phyloP scores from a whole-genome alignment of 2,113 vertebrate species.

The Sardina pilchardus region DNA sequence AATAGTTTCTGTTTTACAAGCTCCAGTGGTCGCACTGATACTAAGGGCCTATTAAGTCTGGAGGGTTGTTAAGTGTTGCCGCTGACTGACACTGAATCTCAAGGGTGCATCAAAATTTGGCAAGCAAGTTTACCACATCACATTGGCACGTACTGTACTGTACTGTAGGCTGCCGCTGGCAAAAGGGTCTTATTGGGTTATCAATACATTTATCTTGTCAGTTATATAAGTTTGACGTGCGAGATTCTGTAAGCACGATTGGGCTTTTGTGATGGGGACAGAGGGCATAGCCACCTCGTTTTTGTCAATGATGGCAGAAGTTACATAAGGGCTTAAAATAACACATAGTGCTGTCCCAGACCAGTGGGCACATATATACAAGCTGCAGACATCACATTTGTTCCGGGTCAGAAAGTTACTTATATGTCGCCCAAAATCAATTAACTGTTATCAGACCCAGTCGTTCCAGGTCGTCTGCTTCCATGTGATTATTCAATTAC shows the following conservation, averaged over 20 bases:
- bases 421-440: not conserved
- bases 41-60: not conserved
- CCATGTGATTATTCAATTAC: not conserved
- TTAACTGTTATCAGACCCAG: not conserved
- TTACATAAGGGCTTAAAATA: conserved; percentile 8
- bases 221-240: not conserved
- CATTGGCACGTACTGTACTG: not conserved
- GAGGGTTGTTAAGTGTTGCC: not conserved
- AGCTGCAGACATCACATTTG: not conserved
- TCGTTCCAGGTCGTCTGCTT: not conserved
- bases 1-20: not conserved
- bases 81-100: not conserved
- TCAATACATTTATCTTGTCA: not conserved
- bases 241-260: not conserved
- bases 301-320: not conserved
- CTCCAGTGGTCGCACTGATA: not conserved
- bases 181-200: not conserved
- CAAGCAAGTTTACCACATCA: not conserved
- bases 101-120: not conserved
- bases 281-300: not conserved
- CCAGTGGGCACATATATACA: not conserved
- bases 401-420: not conserved
- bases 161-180: too few relatives aligned
- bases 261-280: not conserved
- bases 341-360: not conserved